Evolutionary conservation across 2,888 invertebrate genomes (phyloP).

Genomic region (Enchytraeus crypticus): DNA sequence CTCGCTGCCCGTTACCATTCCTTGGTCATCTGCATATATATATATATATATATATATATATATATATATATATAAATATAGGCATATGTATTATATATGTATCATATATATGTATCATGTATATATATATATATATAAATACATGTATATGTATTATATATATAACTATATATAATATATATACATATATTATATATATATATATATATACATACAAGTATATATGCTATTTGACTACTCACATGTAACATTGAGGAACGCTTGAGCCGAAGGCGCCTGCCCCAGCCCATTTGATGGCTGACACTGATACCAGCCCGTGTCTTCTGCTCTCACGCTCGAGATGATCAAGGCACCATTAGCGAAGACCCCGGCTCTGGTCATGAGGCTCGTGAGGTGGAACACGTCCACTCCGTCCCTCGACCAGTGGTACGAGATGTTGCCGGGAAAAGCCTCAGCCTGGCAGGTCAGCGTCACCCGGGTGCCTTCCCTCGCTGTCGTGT

Average conservation of each 20-base stretch:
- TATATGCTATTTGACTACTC: constrained; percentile 53
- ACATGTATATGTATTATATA: too few relatives aligned
- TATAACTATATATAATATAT: too few relatives aligned
- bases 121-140: too few relatives aligned
- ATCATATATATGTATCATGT: too few relatives aligned
- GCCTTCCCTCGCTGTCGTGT: constrained; percentile 87
- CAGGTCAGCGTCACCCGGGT: constrained; percentile 89
- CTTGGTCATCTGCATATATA: too few relatives aligned
- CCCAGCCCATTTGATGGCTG: constrained; percentile 94
- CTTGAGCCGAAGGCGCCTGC: constrained; percentile 85
- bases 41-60: too few relatives aligned
- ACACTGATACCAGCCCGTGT: constrained; percentile 89
- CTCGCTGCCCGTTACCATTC: too few relatives aligned
- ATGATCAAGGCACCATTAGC: constrained; percentile 82
- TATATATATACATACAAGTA: too few relatives aligned
- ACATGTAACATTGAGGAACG: constrained; percentile 95
- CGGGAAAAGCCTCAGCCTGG: constrained; percentile 83
- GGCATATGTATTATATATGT: too few relatives aligned
- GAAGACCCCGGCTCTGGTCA: constrained; percentile 81
- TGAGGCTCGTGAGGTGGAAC: constrained; percentile 50
- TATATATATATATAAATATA: too few relatives aligned
- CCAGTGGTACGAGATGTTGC: constrained; percentile 61
- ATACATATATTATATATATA: too few relatives aligned
- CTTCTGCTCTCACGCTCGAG: constrained; percentile 84
- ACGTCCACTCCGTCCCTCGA: constrained; percentile 15